These are phyloP conservation scores for Miniopterus natalensis DNA, from an alignment of 2,113 vertebrate genomes.

Conservation along the genomic window DNA sequence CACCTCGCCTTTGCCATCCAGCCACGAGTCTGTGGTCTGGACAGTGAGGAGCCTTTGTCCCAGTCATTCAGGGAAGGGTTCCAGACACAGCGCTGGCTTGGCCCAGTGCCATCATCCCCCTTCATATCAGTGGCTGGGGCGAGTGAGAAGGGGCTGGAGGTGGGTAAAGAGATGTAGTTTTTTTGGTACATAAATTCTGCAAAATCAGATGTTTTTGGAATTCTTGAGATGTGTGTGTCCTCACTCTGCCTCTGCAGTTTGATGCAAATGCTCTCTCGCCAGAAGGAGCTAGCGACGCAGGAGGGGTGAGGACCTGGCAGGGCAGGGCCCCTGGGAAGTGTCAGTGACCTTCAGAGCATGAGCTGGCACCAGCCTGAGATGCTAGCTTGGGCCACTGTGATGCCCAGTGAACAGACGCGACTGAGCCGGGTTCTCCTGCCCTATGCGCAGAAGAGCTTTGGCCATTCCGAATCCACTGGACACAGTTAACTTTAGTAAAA, in stretches of 20 bases:
- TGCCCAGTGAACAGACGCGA: too few species aligned
- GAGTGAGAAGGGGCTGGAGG: not conserved
- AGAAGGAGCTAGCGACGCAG: not conserved
- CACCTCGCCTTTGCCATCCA: not conserved
- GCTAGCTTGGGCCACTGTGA: not conserved
- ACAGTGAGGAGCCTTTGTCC: not conserved
- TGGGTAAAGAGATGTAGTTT: not conserved
- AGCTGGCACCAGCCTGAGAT: not conserved
- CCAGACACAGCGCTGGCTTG: not conserved
- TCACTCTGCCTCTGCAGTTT: not conserved
- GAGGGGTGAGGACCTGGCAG: not conserved
- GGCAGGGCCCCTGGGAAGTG: not conserved
- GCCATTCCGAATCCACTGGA: not conserved
- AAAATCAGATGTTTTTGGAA: not conserved
- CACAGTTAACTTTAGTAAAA: not conserved
- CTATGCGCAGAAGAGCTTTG: not conserved
- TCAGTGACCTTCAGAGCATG: not conserved
- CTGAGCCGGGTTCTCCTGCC: not conserved
- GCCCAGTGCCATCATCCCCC: not conserved
- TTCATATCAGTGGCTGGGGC: not conserved
- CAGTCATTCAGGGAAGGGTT: not conserved
- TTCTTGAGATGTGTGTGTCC: not conserved
- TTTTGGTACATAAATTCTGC: not conserved
- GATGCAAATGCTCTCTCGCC: not conserved
- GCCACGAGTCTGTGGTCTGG: not conserved